Percentiles rank a stretch among this genome's conserved stretches.
Evolutionary conservation across 2,797 vertebrate species (phyloP).

Genomic region (Acipenser ruthenus): DNA sequence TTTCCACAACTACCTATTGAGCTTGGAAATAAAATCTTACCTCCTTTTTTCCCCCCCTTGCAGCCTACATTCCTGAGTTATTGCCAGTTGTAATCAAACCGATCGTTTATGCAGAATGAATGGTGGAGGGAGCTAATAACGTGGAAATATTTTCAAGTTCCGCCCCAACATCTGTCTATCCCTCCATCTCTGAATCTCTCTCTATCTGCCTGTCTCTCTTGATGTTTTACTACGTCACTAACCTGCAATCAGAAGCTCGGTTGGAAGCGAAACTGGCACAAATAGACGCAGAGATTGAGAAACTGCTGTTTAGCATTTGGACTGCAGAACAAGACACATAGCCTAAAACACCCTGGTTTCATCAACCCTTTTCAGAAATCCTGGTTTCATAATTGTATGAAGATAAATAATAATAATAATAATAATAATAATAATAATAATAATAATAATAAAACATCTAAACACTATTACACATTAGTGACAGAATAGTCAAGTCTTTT

Average conservation of each 20-base stretch:
- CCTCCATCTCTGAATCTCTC: conserved; percentile 54
- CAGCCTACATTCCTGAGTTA: conserved; percentile 37
- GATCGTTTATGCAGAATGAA: conserved; percentile 38
- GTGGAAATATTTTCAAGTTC: conserved; percentile 49
- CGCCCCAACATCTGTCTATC: conserved; percentile 59
- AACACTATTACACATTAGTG: neutral
- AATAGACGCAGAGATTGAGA: conserved; percentile 38
- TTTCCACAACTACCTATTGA: conserved; percentile 7
- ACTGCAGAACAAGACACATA: conserved; percentile 27
- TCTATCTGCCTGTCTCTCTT: conserved; percentile 28
- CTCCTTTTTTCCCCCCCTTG: conserved; percentile 32
- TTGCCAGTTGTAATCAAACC: conserved; percentile 37
- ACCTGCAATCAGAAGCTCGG: conserved; percentile 50
- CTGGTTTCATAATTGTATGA: neutral
- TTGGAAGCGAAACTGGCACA: conserved; percentile 40
- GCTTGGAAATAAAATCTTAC: conserved; percentile 50
- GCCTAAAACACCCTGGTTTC: conserved; percentile 12
- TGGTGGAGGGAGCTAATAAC: conserved; percentile 44
- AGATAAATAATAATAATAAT: neutral
- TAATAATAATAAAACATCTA: neutral
- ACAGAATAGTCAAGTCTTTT: no score
- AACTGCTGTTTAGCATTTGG: conserved; percentile 34
- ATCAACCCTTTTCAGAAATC: conserved; percentile 4
- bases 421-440: neutral
- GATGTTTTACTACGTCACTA: conserved; percentile 53